A percentile compares a stretch with the other conserved stretches of the same genome.
These are phyloP conservation scores for Scophthalmus maximus DNA, from an alignment of 2,113 vertebrate species.

Conservation along the genomic window DNA sequence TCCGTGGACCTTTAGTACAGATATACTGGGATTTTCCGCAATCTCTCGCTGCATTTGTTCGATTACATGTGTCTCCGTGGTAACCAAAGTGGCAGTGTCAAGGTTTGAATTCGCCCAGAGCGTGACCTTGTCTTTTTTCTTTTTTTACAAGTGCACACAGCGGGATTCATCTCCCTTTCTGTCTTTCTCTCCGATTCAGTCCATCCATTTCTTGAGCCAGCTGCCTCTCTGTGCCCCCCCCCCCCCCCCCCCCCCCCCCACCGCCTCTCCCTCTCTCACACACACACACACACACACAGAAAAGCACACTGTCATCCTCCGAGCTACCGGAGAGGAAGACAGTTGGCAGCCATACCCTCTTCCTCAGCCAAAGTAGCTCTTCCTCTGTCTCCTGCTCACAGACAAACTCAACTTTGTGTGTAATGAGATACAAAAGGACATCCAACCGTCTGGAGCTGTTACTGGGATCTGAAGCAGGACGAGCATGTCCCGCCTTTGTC, in stretches of 20 bases:
- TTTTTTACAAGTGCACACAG: constrained; percentile 58
- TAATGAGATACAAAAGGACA: constrained; percentile 48
- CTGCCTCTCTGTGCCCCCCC: constrained; percentile 38
- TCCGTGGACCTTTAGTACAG: constrained; percentile 25
- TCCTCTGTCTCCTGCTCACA: constrained; percentile 34
- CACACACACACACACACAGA: neutral
- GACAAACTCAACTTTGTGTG: constrained; percentile 34
- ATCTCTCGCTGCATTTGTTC: constrained; percentile 43
- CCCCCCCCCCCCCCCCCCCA: no score
- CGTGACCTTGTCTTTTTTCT: constrained; percentile 65
- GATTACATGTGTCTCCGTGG: constrained; percentile 65
- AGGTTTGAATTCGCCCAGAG: constrained; percentile 42
- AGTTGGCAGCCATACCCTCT: constrained; percentile 30
- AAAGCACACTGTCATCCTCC: neutral
- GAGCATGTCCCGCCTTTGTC: constrained; percentile 88
- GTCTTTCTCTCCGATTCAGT: constrained; percentile 32
- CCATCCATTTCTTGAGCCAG: constrained; percentile 42
- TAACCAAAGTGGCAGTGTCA: constrained; percentile 47
- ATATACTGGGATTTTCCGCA: constrained; percentile 25
- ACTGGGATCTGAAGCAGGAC: constrained; percentile 87
- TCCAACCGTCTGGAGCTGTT: constrained; percentile 28
- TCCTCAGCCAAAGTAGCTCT: constrained; percentile 27
- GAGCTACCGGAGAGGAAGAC: constrained; percentile 9
- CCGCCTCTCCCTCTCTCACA: neutral
- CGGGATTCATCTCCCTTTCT: constrained; percentile 55